These are phyloP conservation scores for Phalangium opilio DNA, from an alignment of 2,888 invertebrate species.

Conservation along the genomic window DNA sequence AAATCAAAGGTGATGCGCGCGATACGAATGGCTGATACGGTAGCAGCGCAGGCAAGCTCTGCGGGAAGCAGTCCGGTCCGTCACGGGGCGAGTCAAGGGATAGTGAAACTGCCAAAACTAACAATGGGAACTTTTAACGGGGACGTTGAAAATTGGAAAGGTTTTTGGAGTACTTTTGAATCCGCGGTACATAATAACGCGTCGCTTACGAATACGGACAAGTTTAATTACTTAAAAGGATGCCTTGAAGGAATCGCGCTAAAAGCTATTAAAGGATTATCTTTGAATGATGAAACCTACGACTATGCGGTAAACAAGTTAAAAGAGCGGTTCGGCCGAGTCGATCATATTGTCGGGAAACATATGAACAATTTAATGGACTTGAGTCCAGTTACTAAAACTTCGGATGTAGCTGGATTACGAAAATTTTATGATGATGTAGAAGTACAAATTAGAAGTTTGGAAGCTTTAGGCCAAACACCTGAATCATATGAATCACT, in stretches of 20 bases:
- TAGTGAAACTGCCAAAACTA: no score
- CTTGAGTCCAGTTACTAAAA: background rate
- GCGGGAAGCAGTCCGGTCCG: no score
- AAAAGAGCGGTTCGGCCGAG: constrained; percentile 4
- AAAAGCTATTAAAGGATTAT: background rate
- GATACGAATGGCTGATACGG: no score
- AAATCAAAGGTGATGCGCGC: no score
- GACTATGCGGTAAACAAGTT: constrained; percentile 1
- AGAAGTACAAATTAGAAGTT: constrained; percentile 2
- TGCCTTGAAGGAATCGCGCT: constrained; percentile 1
- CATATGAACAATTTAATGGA: constrained; percentile 3
- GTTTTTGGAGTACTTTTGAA: constrained; percentile 6
- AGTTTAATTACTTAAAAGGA: constrained; percentile 5
- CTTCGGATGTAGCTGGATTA: background rate
- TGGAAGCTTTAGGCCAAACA: background rate
- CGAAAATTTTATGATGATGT: constrained; percentile 5
- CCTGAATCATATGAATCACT: background rate
- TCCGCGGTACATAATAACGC: constrained; percentile 2
- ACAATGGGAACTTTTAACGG: no score
- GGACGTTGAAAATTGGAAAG: background rate
- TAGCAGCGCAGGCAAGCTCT: no score
- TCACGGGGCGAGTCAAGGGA: no score
- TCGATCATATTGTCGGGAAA: background rate
- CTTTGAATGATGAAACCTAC: constrained; percentile 2
- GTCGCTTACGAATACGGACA: constrained; percentile 1